These are phyloP conservation scores for Diacarnus erythraeanus DNA, from an alignment of 37 sponge, comb jelly and placozoan species.

Conservation along the genomic window DNA sequence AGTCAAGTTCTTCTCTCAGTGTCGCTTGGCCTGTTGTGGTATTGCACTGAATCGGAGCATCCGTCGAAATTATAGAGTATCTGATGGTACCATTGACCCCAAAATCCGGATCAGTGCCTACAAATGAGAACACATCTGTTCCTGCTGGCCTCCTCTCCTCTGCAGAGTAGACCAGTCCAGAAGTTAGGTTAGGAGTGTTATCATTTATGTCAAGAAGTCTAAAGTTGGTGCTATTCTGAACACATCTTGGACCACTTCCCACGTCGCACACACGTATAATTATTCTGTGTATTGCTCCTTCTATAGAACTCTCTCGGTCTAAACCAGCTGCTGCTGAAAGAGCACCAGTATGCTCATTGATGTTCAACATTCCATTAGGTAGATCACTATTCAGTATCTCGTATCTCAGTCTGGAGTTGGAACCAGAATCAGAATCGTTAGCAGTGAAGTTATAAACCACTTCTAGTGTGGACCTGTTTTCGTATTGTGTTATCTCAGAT, in stretches of 20 bases:
- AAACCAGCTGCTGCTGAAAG: neutral
- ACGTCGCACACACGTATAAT: conserved; percentile 21
- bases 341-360: conserved; percentile 10
- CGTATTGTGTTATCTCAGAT: neutral
- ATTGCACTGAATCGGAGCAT: neutral
- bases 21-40: neutral
- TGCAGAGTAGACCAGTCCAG: conserved; percentile 11
- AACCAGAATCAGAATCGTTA: conserved; percentile 35
- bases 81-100: conserved; percentile 8
- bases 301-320: conserved; percentile 35
- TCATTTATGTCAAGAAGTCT: conserved; percentile 55
- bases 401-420: conserved; percentile 10
- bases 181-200: conserved; percentile 33
- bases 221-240: neutral
- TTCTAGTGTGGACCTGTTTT: neutral
- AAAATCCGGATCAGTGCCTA: conserved; percentile 16
- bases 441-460: neutral
- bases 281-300: neutral
- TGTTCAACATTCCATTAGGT: neutral
- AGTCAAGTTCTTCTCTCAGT: conserved; percentile 36
- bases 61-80: neutral
- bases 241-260: neutral
- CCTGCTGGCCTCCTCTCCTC: conserved; percentile 21
- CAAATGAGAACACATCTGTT: conserved; percentile 2
- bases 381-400: conserved; percentile 10